Evolutionary conservation across 2,888 invertebrate species (phyloP), one percentile per base, ranked within the genome.

Genomic region (Ptychoptera albimana): DNA sequence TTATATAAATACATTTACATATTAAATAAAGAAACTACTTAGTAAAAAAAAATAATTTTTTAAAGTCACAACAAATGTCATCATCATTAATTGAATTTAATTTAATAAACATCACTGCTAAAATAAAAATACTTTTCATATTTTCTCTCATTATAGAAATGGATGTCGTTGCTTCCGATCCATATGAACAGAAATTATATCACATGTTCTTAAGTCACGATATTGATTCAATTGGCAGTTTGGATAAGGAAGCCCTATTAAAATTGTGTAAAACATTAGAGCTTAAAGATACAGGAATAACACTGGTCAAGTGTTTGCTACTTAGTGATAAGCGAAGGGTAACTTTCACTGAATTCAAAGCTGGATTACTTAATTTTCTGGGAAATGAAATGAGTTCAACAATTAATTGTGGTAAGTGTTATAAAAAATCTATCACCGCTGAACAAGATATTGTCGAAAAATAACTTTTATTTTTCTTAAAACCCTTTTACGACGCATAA

Each of bases 121-220:
- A 23, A 23, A 23, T 3, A 5, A 7, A 5, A 23, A 23, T 23
- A 7, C 23, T 7, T 23, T 7, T 23, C 7, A 5, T 3, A 23
- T 5, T 23, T 23, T 23, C 23, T 23, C 23, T 23, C 23, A 5
- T 23, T 23, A 5, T 23, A 23, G 23, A 23, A 23, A 23, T 23
- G 23, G 23, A 23, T 23, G 23, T 23, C 23, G 23, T 23, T 35
- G 15, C 60, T 39, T 50, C 75, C 61, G 82, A 83, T 68, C 84
- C 79, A 38, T 85, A 86, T 60, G 86, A 86, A 63, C 77, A 81
- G 65, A 84, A 85, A 69, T 71, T 86, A 56, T 75, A 80, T 55
- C 75, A 78, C 54, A 82, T 85, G 58, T 87, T 85, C 59, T 77
- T 82, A 61, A 82, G 81, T 58, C 83, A 83, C 66, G 79, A 84